Conservation (phyloP, 2,113 vertebrate genomes). For the Numida meleagris region DNA sequence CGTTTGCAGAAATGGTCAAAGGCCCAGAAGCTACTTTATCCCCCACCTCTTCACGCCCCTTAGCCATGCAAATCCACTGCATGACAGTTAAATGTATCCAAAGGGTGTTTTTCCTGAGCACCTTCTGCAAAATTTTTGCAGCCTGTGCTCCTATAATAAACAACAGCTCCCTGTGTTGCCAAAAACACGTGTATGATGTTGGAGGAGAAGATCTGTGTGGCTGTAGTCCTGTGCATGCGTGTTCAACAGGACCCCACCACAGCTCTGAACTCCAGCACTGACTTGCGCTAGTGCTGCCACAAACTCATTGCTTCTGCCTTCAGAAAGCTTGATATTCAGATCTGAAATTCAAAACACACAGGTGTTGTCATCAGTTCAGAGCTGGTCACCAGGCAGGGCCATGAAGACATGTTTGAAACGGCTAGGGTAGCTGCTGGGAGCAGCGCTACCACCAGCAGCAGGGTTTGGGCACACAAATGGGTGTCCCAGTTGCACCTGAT, state of each 20-base stretch:
- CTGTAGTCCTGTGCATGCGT: not conserved
- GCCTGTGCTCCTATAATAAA: not conserved
- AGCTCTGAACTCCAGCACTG: not conserved
- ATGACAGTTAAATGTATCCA: not conserved
- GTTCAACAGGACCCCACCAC: accelerated
- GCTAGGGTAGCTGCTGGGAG: not conserved
- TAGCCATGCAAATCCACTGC: not conserved
- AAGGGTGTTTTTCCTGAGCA: not conserved
- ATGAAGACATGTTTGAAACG: not conserved
- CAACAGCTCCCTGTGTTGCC: not conserved
- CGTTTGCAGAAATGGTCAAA: not conserved
- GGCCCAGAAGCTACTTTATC: not conserved
- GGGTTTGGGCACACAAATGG: not conserved
- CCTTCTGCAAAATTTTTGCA: not conserved
- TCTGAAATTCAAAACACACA: not conserved
- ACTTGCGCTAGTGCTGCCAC: not conserved
- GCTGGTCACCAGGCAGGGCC: not conserved
- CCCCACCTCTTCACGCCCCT: not conserved
- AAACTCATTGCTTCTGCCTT: not conserved
- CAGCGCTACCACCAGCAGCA: not conserved
- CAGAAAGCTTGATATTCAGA: not conserved
- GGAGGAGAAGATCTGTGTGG: not conserved
- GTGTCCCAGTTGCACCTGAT: not conserved
- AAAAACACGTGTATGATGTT: not conserved
- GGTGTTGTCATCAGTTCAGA: not conserved